Percentiles rank a stretch among this genome's conserved stretches.
These are phyloP conservation scores for Oryzias dopingdopingensis DNA, from an alignment of 2,797 vertebrate species.

Conservation along the genomic window DNA sequence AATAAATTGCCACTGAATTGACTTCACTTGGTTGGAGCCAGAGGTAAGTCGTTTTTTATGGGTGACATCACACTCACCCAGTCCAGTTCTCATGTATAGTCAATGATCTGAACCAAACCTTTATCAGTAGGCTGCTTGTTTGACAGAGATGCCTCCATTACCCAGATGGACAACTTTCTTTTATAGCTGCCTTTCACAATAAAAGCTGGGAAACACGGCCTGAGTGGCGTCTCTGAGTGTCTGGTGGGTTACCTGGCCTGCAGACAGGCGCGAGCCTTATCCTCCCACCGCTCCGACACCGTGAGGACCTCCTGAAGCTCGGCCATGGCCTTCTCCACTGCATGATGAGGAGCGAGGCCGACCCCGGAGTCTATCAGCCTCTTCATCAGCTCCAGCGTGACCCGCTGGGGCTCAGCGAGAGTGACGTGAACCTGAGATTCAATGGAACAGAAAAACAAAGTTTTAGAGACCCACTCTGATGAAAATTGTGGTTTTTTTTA, in stretches of 20 bases:
- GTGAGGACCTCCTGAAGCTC: constrained; percentile 97
- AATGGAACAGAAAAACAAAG: neutral
- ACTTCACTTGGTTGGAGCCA: too few relatives aligned
- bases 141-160: too few relatives aligned
- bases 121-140: too few relatives aligned
- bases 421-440: constrained; percentile 82
- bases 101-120: too few relatives aligned
- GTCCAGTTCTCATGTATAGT: too few relatives aligned
- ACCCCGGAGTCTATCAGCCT: constrained; percentile 95
- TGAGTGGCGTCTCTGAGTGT: neutral
- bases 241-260: constrained; percentile 85
- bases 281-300: constrained; percentile 96
- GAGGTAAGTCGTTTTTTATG: too few relatives aligned
- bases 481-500: too few relatives aligned
- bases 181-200: too few relatives aligned
- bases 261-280: constrained; percentile 92
- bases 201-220: neutral
- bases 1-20: too few relatives aligned
- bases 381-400: constrained; percentile 98
- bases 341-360: constrained; percentile 94
- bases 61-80: too few relatives aligned
- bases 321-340: constrained; percentile 98
- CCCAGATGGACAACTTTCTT: too few relatives aligned
- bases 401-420: constrained; percentile 88
- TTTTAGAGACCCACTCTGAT: too few relatives aligned